Conservation (phyloP, 1,140 invertebrate species). For the Ephestia elutella region DNA sequence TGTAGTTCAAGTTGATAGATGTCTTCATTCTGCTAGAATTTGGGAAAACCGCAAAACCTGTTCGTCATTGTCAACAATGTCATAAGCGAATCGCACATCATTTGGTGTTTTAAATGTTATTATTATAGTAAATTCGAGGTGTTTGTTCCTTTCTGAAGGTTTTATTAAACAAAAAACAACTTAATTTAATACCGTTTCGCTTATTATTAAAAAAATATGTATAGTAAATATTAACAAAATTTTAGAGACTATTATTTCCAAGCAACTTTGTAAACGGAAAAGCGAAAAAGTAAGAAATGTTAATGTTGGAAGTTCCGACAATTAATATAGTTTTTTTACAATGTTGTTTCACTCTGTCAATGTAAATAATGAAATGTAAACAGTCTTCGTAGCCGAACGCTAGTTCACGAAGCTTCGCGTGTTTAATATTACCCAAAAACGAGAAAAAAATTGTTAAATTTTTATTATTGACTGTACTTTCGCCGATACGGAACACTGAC, state of each 20-base stretch:
- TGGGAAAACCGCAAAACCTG: neutral
- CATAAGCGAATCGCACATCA: no score
- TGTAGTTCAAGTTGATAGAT: neutral
- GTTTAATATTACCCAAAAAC: conserved; percentile 54
- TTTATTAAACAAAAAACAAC: no score
- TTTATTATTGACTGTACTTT: conserved; percentile 63
- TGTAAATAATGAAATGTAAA: conserved; percentile 48
- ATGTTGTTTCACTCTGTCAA: conserved; percentile 40
- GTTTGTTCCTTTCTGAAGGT: no score
- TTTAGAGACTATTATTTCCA: no score
- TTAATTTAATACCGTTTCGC: no score
- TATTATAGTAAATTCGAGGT: no score
- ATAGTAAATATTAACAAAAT: no score
- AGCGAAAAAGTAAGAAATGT: neutral
- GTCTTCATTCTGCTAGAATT: neutral
- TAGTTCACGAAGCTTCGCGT: conserved; percentile 54
- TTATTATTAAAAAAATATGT: no score
- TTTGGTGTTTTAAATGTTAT: no score
- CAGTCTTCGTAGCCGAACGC: conserved; percentile 31
- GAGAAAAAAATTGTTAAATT: conserved; percentile 55
- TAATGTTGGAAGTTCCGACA: conserved; percentile 25
- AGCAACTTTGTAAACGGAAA: neutral
- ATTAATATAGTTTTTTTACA: conserved; percentile 47
- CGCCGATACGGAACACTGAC: conserved; percentile 58
- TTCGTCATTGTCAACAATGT: neutral